phyloP scores from a whole-genome alignment of 2,888 invertebrate species.

The Napeogenes inachia region DNA sequence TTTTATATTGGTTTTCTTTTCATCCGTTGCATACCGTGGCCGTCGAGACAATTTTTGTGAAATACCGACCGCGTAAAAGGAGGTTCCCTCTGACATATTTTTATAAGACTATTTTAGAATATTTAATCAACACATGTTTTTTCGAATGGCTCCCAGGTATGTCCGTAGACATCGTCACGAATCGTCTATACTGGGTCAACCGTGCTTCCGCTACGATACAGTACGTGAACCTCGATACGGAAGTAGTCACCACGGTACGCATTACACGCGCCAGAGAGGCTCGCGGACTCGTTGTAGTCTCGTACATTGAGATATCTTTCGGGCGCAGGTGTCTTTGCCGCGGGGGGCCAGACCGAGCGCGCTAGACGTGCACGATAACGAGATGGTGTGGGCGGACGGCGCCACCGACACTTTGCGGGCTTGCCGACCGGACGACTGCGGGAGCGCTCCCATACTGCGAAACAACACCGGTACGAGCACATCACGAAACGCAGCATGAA shows the following conservation, averaged over 20 bases:
- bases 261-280: too few relatives aligned
- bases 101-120: background rate
- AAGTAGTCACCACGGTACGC: constrained; percentile 43
- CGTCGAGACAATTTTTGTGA: too few relatives aligned
- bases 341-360: constrained; percentile 76
- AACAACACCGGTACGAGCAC: constrained; percentile 74
- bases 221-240: constrained; percentile 73
- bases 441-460: constrained; percentile 55
- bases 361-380: constrained; percentile 80
- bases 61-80: background rate
- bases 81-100: background rate
- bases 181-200: constrained; percentile 83
- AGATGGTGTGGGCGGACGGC: constrained; percentile 83
- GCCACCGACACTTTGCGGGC: constrained; percentile 73
- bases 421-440: constrained; percentile 78
- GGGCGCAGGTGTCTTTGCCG: constrained; percentile 46
- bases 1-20: too few relatives aligned
- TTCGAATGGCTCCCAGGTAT: constrained; percentile 64
- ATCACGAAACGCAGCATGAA: background rate
- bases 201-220: constrained; percentile 69
- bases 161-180: constrained; percentile 76
- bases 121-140: background rate
- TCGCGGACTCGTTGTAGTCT: too few relatives aligned
- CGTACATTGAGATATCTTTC: background rate
- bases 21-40: too few relatives aligned